Evolutionary conservation across 1,140 invertebrate species (phyloP).

Genomic region (Procambarus virginalis): DNA sequence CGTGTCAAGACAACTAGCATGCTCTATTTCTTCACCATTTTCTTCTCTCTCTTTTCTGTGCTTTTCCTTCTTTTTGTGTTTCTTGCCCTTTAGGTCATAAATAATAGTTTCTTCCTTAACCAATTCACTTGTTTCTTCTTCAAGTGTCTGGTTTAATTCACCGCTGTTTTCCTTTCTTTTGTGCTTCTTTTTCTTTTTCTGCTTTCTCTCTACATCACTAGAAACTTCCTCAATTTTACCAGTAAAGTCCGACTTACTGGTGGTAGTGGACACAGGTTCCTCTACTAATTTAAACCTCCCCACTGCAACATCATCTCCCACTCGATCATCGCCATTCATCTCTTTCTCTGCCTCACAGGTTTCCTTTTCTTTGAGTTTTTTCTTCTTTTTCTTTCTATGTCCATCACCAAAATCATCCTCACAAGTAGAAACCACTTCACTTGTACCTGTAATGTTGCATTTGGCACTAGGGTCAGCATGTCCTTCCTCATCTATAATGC

Average conservation of each 20-base stretch:
- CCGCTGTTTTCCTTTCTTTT: background rate
- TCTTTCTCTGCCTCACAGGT: background rate
- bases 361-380: background rate
- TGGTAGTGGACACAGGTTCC: no score
- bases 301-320: background rate
- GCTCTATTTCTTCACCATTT: background rate
- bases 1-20: background rate
- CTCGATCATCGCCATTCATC: background rate
- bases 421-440: background rate
- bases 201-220: background rate
- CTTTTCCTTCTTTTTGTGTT: background rate
- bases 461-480: background rate
- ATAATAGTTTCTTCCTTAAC: background rate
- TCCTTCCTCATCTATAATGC: background rate
- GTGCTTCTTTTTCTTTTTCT: conserved; percentile 32
- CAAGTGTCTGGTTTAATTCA: background rate
- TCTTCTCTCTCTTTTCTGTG: background rate
- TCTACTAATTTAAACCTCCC: background rate
- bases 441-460: background rate
- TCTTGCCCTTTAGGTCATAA: background rate
- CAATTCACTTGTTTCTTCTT: background rate
- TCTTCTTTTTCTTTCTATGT: background rate
- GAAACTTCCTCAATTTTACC: background rate
- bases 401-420: background rate
- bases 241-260: background rate